Evolutionary conservation across 2,113 vertebrate genomes (phyloP).

Genomic region (Chlorodrepanis virens): DNA sequence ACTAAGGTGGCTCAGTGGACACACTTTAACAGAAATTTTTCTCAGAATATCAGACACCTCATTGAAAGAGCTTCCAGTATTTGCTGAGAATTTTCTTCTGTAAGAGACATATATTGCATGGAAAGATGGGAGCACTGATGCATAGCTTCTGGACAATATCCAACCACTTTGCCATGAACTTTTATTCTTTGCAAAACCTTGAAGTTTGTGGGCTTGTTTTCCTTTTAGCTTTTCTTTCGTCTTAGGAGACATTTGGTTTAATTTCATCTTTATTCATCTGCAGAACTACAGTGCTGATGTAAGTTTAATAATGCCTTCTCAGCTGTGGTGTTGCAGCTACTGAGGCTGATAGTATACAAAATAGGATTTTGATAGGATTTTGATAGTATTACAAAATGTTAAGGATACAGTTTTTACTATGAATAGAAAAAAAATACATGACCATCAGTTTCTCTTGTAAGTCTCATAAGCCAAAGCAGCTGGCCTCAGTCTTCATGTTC

Average conservation of each 20-base stretch:
- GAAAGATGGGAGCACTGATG: neutral
- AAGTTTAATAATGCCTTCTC: neutral
- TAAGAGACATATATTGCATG: accelerated
- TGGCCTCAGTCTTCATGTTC: neutral
- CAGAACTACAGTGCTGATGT: neutral
- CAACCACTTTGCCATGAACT: neutral
- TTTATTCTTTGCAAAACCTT: neutral
- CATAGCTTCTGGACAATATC: neutral
- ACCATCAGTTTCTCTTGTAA: neutral
- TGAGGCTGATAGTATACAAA: neutral
- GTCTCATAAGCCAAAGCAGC: neutral
- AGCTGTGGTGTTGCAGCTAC: neutral
- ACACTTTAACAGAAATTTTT: neutral
- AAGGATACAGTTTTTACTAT: neutral
- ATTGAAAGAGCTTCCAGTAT: neutral
- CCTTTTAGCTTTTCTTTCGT: neutral
- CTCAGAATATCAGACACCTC: neutral
- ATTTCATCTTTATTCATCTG: neutral
- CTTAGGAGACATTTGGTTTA: neutral
- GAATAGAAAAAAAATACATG: neutral
- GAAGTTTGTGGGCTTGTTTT: neutral
- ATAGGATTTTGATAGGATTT: neutral
- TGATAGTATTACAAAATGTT: neutral
- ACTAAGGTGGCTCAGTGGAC: neutral
- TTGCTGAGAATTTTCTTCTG: neutral